These are phyloP conservation scores for Rotaria macrura DNA, from an alignment of 2,888 invertebrate genomes.

Conservation along the genomic window DNA sequence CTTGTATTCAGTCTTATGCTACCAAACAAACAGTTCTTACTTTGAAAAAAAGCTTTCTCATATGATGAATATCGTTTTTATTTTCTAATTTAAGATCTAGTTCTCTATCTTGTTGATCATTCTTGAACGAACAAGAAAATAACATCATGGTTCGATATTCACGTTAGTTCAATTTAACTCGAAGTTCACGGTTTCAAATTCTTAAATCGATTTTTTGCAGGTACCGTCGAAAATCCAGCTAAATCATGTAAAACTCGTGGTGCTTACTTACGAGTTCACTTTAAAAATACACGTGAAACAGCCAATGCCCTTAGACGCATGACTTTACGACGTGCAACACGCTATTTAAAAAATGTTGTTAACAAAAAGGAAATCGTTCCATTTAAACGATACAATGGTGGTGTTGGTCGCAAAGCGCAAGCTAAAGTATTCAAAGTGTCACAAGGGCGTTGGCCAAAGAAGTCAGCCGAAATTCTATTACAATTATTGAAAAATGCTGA, in stretches of 20 bases:
- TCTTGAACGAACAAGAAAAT: background rate
- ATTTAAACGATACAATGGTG: conserved; percentile 87
- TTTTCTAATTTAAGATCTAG: background rate
- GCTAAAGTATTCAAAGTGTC: conserved; percentile 87
- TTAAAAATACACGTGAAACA: conserved; percentile 97
- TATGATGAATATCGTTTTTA: background rate
- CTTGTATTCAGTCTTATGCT: background rate
- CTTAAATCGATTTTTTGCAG: background rate
- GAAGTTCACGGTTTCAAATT: background rate
- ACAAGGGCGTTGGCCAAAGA: conserved; percentile 97
- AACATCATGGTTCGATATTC: conserved; percentile 16
- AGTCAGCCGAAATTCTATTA: conserved; percentile 92
- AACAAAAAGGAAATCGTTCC: conserved; percentile 95
- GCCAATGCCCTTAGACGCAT: conserved; percentile 88
- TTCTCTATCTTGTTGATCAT: background rate
- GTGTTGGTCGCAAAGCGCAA: conserved; percentile 90
- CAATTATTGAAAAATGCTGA: conserved; percentile 93
- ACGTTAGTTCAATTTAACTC: background rate
- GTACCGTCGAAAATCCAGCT: conserved; percentile 35
- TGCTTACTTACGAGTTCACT: conserved; percentile 93
- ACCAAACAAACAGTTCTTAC: background rate
- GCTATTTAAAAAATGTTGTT: conserved; percentile 85
- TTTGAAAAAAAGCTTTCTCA: background rate
- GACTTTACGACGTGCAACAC: conserved; percentile 82
- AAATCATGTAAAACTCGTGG: conserved; percentile 81